Conservation (phyloP, 2,888 invertebrate species). For the Cabera pusaria region DNA sequence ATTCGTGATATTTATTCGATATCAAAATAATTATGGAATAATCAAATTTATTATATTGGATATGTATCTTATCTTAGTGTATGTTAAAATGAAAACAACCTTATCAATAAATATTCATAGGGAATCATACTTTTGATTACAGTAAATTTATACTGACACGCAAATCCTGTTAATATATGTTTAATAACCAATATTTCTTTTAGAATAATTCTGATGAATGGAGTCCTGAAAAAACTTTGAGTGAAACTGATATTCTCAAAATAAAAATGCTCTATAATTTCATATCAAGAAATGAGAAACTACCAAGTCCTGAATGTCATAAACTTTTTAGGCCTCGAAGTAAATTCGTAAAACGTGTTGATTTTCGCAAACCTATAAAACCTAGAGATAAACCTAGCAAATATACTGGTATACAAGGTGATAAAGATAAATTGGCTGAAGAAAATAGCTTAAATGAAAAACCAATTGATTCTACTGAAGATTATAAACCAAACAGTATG, state of each 20-base stretch:
- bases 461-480: slow-evolving; percentile 7
- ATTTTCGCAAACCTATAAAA: background rate
- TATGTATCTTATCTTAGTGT: too few relatives aligned
- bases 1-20: too few relatives aligned
- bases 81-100: too few relatives aligned
- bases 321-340: slow-evolving; percentile 48
- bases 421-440: too few relatives aligned
- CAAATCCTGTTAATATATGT: too few relatives aligned
- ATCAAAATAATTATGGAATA: too few relatives aligned
- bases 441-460: slow-evolving; percentile 6
- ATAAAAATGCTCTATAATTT: slow-evolving; percentile 58
- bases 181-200: too few relatives aligned
- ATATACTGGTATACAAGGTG: slow-evolving; percentile 48
- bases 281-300: slow-evolving; percentile 38
- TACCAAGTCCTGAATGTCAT: slow-evolving; percentile 43
- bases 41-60: too few relatives aligned
- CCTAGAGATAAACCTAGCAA: slow-evolving; percentile 44
- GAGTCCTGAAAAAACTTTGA: slow-evolving; percentile 34
- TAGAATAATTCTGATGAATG: slow-evolving; percentile 1
- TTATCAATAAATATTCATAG: too few relatives aligned
- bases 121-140: too few relatives aligned
- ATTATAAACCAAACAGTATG: too few relatives aligned
- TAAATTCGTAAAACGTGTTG: slow-evolving; percentile 32
- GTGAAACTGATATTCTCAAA: slow-evolving; percentile 50
- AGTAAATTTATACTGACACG: too few relatives aligned